Evolutionary conservation across 2,797 vertebrate species (phyloP).

Genomic region (Coregonus sp.): DNA sequence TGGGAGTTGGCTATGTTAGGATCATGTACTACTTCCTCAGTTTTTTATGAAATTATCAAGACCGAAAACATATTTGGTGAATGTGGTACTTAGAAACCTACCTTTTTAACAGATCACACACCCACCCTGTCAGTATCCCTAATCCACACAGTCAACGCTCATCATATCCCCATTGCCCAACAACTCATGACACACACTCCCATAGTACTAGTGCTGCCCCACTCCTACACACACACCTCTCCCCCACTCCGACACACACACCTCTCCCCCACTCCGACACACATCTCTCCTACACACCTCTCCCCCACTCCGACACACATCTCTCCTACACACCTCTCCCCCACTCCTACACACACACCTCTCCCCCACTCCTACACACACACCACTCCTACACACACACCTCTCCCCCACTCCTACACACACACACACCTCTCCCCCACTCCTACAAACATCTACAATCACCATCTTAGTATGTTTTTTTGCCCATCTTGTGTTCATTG

Average conservation of each 20-base stretch:
- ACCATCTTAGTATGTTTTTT: conserved; percentile 77
- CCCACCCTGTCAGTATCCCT: conserved; percentile 38
- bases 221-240: conserved; percentile 35
- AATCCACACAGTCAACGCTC: conserved; percentile 52
- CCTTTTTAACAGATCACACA: conserved; percentile 22
- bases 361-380: conserved; percentile 45
- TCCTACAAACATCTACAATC: conserved; percentile 64
- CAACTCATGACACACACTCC: conserved; percentile 53
- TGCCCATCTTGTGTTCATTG: conserved; percentile 84
- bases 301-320: conserved; percentile 69
- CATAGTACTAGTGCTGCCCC: conserved; percentile 63
- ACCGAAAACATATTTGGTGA: conserved; percentile 64
- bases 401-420: conserved; percentile 30
- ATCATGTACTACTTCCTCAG: conserved; percentile 65
- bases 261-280: conserved; percentile 27
- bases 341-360: conserved; percentile 30
- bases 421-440: conserved; percentile 31
- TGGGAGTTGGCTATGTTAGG: conserved; percentile 41
- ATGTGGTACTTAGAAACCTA: conserved; percentile 76
- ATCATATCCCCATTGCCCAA: conserved; percentile 43
- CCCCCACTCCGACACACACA: conserved; percentile 24
- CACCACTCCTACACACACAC: conserved; percentile 35
- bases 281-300: conserved; percentile 49
- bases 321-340: conserved; percentile 23
- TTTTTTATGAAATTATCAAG: conserved; percentile 63